Percentiles rank a stretch among this genome's conserved stretches.
phyloP scores from a whole-genome alignment of 1,140 invertebrate genomes.

The Eriosoma lanigerum region DNA sequence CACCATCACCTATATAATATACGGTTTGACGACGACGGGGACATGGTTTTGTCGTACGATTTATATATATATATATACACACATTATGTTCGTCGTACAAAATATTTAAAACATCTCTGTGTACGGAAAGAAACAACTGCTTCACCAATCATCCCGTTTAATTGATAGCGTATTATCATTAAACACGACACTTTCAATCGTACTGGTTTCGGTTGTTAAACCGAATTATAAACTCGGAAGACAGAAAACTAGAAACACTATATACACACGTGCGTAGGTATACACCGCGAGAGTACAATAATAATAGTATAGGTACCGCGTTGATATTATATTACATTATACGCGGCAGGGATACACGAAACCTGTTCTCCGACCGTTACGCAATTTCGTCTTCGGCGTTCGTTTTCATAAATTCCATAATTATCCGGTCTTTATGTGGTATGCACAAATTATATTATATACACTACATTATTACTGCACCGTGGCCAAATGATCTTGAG shows the following conservation, averaged over 20 bases:
- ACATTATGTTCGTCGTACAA: no score
- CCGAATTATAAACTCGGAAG: not conserved
- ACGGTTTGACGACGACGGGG: conserved; percentile 1
- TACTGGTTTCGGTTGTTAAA: conserved; percentile 30
- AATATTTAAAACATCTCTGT: no score
- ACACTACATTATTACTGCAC: not conserved
- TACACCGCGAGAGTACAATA: not conserved
- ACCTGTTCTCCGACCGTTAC: conserved; percentile 36
- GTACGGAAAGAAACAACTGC: no score
- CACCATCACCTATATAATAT: not conserved
- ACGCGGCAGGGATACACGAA: not conserved
- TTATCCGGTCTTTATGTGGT: conserved; percentile 1
- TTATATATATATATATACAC: no score
- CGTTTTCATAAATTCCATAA: conserved; percentile 34
- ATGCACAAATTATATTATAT: not conserved
- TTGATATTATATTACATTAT: not conserved
- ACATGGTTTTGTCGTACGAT: not conserved
- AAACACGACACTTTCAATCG: conserved; percentile 38
- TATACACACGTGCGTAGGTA: not conserved
- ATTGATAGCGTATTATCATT: conserved; percentile 1
- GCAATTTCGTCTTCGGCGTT: conserved; percentile 28
- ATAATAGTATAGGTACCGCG: not conserved
- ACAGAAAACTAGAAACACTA: not conserved
- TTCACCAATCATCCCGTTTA: conserved; percentile 32
- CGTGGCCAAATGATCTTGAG: not conserved